Conservation (phyloP, 2,888 invertebrate genomes). For the Drosophila anceps region DNA sequence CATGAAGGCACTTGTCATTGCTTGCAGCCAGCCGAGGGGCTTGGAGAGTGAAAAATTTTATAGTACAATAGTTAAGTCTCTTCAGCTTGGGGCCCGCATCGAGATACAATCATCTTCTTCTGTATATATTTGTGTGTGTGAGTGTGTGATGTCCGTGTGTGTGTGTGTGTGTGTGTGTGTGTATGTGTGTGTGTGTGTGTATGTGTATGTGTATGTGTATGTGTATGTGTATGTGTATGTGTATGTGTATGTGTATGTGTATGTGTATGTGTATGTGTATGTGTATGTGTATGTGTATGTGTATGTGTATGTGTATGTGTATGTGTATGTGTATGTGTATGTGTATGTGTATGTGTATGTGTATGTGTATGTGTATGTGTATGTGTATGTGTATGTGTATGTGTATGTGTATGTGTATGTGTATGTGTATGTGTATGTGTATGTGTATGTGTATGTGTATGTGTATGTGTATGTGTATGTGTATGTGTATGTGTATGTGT, state of each 20-base stretch:
- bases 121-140: conserved; percentile 1
- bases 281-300: conserved; percentile 11
- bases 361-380: neutral
- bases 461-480: neutral
- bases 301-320: neutral
- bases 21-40: conserved; percentile 21
- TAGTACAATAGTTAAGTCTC: conserved; percentile 60
- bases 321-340: neutral
- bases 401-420: neutral
- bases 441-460: conserved; percentile 1
- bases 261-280: neutral
- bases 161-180: conserved; percentile 9
- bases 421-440: conserved; percentile 3
- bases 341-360: neutral
- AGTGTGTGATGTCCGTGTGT: neutral
- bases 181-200: conserved; percentile 1
- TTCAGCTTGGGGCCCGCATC: conserved; percentile 9
- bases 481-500: conserved; percentile 2
- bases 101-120: neutral
- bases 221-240: neutral
- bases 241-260: conserved; percentile 2
- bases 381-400: conserved; percentile 9
- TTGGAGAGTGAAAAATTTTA: conserved; percentile 43
- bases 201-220: no score
- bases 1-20: conserved; percentile 27